These are phyloP conservation scores for Poecilia latipinna DNA, from an alignment of 2,113 vertebrate genomes.

Conservation along the genomic window DNA sequence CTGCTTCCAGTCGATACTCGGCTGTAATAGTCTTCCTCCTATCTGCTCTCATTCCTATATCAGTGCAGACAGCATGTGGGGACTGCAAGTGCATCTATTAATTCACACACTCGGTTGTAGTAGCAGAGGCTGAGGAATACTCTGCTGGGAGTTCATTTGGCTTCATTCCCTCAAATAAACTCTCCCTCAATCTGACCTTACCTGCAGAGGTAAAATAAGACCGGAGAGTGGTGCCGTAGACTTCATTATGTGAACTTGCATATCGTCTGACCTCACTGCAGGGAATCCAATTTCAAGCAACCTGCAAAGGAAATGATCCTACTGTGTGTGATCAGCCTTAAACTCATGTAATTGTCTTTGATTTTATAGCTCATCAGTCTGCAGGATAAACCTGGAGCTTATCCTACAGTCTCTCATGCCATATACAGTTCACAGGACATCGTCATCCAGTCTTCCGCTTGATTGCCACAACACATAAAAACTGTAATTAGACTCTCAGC, in stretches of 20 bases:
- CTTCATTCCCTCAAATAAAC: background rate
- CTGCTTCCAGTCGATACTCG: background rate
- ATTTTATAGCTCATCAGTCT: background rate
- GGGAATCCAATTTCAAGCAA: constrained; percentile 41
- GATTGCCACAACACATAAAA: background rate
- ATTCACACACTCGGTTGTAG: background rate
- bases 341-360: constrained; percentile 3
- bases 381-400: constrained; percentile 6
- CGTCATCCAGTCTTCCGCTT: background rate
- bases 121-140: background rate
- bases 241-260: constrained; percentile 12
- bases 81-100: background rate
- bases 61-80: background rate
- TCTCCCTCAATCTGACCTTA: background rate
- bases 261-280: constrained; percentile 28
- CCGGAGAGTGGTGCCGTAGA: constrained; percentile 6
- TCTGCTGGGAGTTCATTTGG: background rate
- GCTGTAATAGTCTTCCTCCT: background rate
- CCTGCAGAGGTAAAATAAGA: constrained; percentile 13
- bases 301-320: constrained; percentile 16
- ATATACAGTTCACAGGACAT: background rate
- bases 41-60: background rate
- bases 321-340: constrained; percentile 3
- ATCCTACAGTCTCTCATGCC: background rate
- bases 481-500: background rate